phyloP scores from a whole-genome alignment of 2,797 vertebrate genomes.

The Schizopygopsis malacanthus region DNA sequence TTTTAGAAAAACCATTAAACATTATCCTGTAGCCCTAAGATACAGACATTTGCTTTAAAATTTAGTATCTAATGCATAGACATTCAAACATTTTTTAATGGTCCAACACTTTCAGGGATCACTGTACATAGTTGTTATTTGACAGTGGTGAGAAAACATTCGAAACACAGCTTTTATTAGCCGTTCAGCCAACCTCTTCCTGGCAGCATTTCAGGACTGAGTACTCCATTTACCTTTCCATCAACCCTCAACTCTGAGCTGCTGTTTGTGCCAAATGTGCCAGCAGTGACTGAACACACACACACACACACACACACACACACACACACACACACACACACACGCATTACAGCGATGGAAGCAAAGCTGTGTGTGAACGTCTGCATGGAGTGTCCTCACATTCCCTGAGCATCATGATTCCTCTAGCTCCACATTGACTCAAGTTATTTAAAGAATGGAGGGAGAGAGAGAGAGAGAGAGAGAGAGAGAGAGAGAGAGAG shows the following conservation, averaged over 20 bases:
- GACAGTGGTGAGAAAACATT: conserved; percentile 12
- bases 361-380: conserved; percentile 25
- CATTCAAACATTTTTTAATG: neutral
- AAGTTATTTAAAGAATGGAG: conserved; percentile 58
- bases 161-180: conserved; percentile 25
- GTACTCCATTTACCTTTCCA: conserved; percentile 55
- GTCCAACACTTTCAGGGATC: neutral
- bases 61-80: neutral
- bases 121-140: neutral
- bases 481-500: neutral
- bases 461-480: neutral
- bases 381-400: conserved; percentile 48
- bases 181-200: conserved; percentile 35
- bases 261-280: conserved; percentile 48
- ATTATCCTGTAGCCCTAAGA: neutral
- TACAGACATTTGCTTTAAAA: neutral
- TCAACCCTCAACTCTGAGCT: conserved; percentile 54
- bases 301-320: conserved; percentile 14
- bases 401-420: conserved; percentile 53
- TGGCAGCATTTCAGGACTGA: conserved; percentile 47
- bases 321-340: conserved; percentile 23
- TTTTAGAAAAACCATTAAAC: neutral
- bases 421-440: conserved; percentile 53
- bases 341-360: neutral
- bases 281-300: conserved; percentile 38